Conservation (phyloP, 2,797 vertebrate species). For the Enteromius treurensis region DNA sequence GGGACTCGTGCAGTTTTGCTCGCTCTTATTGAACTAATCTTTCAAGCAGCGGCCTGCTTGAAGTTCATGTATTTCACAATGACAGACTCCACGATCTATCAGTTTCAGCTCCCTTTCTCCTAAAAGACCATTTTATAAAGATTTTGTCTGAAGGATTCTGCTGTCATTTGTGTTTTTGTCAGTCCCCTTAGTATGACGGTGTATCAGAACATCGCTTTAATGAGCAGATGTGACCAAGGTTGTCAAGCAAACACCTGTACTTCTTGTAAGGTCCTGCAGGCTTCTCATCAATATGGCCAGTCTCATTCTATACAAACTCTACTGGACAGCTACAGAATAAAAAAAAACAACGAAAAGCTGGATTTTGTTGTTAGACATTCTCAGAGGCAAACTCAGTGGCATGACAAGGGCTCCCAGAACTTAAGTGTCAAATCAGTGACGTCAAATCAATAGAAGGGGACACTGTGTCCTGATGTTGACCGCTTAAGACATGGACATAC, state of each 20-base stretch:
- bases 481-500: constrained; percentile 19
- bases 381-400: constrained; percentile 18
- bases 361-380: constrained; percentile 33
- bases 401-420: constrained; percentile 36
- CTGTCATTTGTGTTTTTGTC: constrained; percentile 4
- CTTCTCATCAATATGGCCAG: constrained; percentile 7
- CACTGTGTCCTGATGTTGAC: constrained; percentile 27
- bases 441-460: constrained; percentile 31
- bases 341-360: not conserved
- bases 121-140: not conserved
- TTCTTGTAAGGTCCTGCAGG: not conserved
- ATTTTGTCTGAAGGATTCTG: not conserved
- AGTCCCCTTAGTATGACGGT: constrained; percentile 18
- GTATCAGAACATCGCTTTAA: constrained; percentile 47
- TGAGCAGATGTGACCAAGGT: constrained; percentile 46
- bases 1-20: constrained; percentile 35
- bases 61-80: not conserved
- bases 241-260: constrained; percentile 13
- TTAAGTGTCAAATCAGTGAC: constrained; percentile 36
- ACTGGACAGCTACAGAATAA: not conserved
- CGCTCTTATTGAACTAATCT: constrained; percentile 29
- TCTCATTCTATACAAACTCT: constrained; percentile 17
- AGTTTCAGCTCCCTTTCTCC: constrained; percentile 5
- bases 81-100: not conserved
- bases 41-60: not conserved